Evolutionary conservation across 2,113 vertebrate species (phyloP).

Genomic region (Python bivittatus): DNA sequence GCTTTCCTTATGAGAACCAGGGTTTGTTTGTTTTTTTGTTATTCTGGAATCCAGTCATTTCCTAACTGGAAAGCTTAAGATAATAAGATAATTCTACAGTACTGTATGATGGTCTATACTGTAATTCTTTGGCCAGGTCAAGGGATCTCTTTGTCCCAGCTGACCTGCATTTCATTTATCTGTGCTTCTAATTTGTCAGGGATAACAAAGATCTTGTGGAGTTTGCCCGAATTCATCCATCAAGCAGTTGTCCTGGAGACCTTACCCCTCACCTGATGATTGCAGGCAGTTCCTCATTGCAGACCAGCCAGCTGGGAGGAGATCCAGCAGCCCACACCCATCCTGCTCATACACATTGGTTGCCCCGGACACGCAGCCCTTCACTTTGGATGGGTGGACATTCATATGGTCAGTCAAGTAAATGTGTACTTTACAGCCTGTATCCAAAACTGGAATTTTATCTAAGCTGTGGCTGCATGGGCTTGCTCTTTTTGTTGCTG

Average conservation of each 20-base stretch:
- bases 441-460: background rate
- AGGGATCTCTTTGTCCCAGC: background rate
- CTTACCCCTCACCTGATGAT: constrained; percentile 92
- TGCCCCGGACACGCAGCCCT: constrained; percentile 93
- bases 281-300: constrained; percentile 84
- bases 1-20: background rate
- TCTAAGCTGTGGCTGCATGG: background rate
- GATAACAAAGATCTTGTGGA: constrained; percentile 94
- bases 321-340: constrained; percentile 85
- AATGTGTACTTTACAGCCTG: background rate
- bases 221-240: constrained; percentile 88
- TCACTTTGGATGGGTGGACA: constrained; percentile 97
- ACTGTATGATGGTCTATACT: background rate
- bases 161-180: background rate
- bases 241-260: constrained; percentile 89
- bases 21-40: background rate
- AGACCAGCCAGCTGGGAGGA: constrained; percentile 83
- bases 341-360: constrained; percentile 91
- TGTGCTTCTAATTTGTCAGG: constrained; percentile 64
- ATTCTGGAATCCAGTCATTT: background rate
- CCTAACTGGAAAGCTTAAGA: background rate
- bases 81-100: background rate
- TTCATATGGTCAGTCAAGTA: constrained; percentile 85
- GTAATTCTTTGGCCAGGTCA: background rate
- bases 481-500: background rate